Percentiles rank a stretch among this genome's conserved stretches.
phyloP scores from a whole-genome alignment of 2,797 vertebrate species.

The Sebastes diploproa region DNA sequence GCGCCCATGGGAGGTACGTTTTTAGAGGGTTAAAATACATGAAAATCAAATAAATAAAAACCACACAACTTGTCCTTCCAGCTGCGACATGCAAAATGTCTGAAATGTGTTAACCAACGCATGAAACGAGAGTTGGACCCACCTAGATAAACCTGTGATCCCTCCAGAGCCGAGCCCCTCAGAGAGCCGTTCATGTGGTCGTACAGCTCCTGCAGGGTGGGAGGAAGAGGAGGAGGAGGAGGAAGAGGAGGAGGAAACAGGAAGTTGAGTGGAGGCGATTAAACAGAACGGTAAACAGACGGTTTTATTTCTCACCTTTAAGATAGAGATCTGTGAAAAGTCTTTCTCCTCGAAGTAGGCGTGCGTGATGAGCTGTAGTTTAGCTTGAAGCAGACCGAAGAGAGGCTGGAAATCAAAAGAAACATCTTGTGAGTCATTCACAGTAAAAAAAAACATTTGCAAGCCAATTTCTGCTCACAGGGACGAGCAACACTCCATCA shows the following conservation, averaged over 20 bases:
- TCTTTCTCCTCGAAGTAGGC: slow-evolving; percentile 99
- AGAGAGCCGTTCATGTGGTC: slow-evolving; percentile 98
- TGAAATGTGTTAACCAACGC: not conserved
- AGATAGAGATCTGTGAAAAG: slow-evolving; percentile 97
- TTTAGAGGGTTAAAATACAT: not conserved
- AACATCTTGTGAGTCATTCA: not conserved
- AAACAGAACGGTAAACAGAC: rapidly evolving
- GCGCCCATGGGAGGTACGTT: too few relatives aligned
- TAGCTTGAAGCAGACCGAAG: slow-evolving; percentile 95
- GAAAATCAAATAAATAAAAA: not conserved
- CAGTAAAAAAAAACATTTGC: not conserved
- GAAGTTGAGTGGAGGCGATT: not conserved
- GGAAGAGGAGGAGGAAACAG: not conserved
- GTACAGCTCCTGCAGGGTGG: slow-evolving; percentile 89
- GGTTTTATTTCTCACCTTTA: slow-evolving; percentile 86
- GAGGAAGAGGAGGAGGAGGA: slow-evolving; percentile 13
- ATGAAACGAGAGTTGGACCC: not conserved
- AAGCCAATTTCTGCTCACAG: not conserved
- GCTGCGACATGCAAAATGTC: not conserved
- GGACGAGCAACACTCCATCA: not conserved
- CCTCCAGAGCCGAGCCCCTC: slow-evolving; percentile 87
- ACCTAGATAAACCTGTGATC: slow-evolving; percentile 96
- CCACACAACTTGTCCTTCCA: not conserved
- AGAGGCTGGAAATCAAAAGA: slow-evolving; percentile 84
- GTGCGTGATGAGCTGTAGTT: slow-evolving; percentile 97